Conservation (phyloP, 1,140 invertebrate genomes). For the Mercenaria mercenaria region DNA sequence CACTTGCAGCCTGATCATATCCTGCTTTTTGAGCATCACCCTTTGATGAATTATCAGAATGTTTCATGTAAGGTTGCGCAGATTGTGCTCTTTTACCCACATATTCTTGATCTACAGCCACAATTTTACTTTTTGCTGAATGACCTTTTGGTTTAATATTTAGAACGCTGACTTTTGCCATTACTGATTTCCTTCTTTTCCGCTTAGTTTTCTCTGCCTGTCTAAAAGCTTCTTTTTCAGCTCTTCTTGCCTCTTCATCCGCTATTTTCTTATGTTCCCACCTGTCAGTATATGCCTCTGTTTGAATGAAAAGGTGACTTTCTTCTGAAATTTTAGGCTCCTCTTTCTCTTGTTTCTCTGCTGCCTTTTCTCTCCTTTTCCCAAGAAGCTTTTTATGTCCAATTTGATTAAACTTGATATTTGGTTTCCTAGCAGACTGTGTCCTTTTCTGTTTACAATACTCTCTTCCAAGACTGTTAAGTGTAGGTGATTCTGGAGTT, state of each 20-base stretch:
- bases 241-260: not conserved
- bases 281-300: constrained; percentile 42
- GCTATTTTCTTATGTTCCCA: constrained; percentile 19
- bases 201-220: not conserved
- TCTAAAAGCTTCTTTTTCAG: not conserved
- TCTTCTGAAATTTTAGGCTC: constrained; percentile 26
- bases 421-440: constrained; percentile 7
- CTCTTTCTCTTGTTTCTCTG: not conserved
- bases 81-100: not conserved
- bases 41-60: not conserved
- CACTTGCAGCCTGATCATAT: not conserved
- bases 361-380: not conserved
- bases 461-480: too few species aligned
- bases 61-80: not conserved
- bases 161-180: not conserved
- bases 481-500: constrained; percentile 1
- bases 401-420: not conserved
- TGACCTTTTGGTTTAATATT: not conserved
- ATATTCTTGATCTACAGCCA: not conserved
- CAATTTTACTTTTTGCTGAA: not conserved
- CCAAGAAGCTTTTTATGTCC: not conserved
- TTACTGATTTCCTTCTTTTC: not conserved
- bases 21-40: not conserved
- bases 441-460: constrained; percentile 33
- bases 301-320: constrained; percentile 34